A percentile compares a stretch with the other conserved stretches of the same genome.
Conservation (phyloP, 2,113 vertebrate genomes). For the Salvator merianae region DNA sequence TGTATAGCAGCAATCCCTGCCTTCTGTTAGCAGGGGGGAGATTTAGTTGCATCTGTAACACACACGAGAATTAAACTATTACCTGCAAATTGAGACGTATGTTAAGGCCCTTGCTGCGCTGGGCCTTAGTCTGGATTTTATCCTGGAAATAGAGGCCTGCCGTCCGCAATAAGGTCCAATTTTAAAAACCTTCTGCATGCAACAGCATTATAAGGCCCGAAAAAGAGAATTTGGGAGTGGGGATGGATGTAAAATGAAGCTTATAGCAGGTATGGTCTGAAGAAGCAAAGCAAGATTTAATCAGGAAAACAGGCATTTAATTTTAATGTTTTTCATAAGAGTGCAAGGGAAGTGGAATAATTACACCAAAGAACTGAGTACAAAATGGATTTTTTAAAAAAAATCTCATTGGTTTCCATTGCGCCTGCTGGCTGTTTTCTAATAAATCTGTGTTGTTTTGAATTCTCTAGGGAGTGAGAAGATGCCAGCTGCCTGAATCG, state of each 20-base stretch:
- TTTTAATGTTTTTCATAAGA: conserved; percentile 59
- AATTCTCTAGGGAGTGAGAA: conserved; percentile 25
- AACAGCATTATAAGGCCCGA: no score
- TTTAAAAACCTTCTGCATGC: no score
- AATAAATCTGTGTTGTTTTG: not conserved
- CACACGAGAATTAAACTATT: no score
- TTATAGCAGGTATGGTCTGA: conserved; percentile 60
- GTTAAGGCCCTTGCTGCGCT: no score
- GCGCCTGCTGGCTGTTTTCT: conserved; percentile 53
- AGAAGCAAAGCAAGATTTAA: conserved; percentile 56
- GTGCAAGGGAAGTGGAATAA: conserved; percentile 62
- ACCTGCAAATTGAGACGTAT: no score
- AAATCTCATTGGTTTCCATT: conserved; percentile 48
- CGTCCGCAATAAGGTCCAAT: no score
- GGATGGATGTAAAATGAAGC: not conserved
- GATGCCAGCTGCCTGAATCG: not conserved
- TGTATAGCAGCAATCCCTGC: no score
- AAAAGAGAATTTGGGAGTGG: no score
- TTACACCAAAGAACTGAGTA: conserved; percentile 62
- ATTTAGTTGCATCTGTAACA: no score
- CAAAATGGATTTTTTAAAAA: conserved; percentile 26
- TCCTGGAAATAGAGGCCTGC: no score
- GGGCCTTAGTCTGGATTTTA: no score
- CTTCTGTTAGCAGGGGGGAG: no score
- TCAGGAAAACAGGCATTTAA: conserved; percentile 70